These are phyloP conservation scores for Eptatretus burgeri DNA, from an alignment of 2,113 vertebrate genomes.

Conservation along the genomic window DNA sequence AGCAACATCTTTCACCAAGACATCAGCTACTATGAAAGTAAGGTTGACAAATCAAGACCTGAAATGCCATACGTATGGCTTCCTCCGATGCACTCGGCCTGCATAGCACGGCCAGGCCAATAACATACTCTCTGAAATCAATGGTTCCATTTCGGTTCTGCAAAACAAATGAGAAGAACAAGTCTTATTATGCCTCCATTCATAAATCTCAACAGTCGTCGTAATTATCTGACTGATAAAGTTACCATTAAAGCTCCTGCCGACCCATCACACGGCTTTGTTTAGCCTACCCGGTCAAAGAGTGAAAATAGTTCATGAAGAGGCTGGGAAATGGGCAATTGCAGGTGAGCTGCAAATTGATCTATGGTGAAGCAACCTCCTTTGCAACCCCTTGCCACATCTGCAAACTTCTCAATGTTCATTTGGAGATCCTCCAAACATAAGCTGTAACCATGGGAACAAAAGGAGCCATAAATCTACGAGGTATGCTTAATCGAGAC, in stretches of 20 bases:
- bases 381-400: constrained; percentile 42
- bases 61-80: too few species aligned
- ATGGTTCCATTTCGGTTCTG: constrained; percentile 72
- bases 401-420: constrained; percentile 46
- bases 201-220: too few species aligned
- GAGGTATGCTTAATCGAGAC: too few species aligned
- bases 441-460: constrained; percentile 21
- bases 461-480: background rate
- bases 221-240: too few species aligned
- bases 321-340: constrained; percentile 39
- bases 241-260: too few species aligned
- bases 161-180: constrained; percentile 1
- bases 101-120: constrained; percentile 18
- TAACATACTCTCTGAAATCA: constrained; percentile 92
- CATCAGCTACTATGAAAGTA: too few species aligned
- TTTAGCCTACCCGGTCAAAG: constrained; percentile 52
- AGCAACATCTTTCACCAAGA: too few species aligned
- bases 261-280: too few species aligned
- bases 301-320: constrained; percentile 54
- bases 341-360: constrained; percentile 53
- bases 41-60: too few species aligned
- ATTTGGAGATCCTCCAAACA: constrained; percentile 60
- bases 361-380: constrained; percentile 62
- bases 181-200: too few species aligned
- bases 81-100: too few species aligned